Base-by-base conservation (phyloP, 1,140 invertebrate genomes). In the Aphelinus atriplicis region DNA sequence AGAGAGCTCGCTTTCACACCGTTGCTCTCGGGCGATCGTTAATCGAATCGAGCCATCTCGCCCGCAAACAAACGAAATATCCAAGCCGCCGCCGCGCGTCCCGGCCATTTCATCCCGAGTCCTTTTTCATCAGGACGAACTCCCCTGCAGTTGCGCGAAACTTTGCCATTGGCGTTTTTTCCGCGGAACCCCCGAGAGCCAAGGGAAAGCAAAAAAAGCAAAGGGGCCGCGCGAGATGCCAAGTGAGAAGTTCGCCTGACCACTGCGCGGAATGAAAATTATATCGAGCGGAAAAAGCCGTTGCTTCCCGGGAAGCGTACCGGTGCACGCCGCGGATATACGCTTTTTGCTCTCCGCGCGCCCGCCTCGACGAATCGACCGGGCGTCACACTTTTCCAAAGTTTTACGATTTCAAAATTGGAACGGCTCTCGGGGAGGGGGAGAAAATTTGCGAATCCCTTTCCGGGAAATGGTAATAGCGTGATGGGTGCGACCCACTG, bases 251-350 rank as follows among this genome's bases (percentile, higher is more conserved):
- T 50, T 45, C 42, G 69, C 58, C 26, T 7, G 42, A 5, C 58
- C 2, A 43, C 43, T 3, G 56, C 50, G 42, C 56, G 26, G 71
- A 73, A 74, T 74, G 72, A 74, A 74, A 67, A 74, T 74, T 63
- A 74, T 68, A 68, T 74, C 65, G 65, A 74, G 72, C 66, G 65
- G 65, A 74, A 74, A 26, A 74, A 74, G 42, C 72, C 72, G 58
- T 68, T 62, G 62, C 46, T n/a, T 73, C 64, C 46, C 57, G 10
- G 47, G 61, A 73, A 65, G 26, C 56, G 56, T 4, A 4, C 45
- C 61, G 46, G 45, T 63, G 48, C 46, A 48, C 46, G 61, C 43
- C 9, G 42, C 46, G 56, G 64, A 26, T 2, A 1, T n/a, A 10
- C 7, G 9, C 55, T 6, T 68, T 45, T 58, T 26, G 26, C 26